Conservation (phyloP, 2,797 vertebrate genomes). For the Dendrocincla fuliginosa region DNA sequence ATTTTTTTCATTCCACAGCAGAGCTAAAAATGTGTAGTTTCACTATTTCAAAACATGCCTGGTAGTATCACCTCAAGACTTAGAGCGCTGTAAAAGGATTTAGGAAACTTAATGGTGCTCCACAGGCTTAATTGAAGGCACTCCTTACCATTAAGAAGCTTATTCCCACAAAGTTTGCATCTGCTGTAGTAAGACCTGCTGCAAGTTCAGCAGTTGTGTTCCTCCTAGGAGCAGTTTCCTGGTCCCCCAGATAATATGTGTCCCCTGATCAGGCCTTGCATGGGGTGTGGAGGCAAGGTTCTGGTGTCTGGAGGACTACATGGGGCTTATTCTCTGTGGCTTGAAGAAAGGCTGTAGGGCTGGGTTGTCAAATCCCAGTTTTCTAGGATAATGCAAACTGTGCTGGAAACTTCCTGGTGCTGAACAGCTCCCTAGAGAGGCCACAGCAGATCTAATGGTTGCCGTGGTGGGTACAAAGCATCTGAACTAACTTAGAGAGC, state of each 20-base stretch:
- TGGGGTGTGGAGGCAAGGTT: accelerated
- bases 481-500: background rate
- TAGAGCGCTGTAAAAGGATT: background rate
- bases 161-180: background rate
- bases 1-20: slow-evolving; percentile 53
- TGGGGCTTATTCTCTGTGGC: background rate
- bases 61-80: slow-evolving; percentile 26
- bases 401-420: background rate
- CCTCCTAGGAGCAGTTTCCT: accelerated
- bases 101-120: background rate
- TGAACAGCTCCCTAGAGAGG: background rate
- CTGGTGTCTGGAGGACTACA: background rate
- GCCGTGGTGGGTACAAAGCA: background rate
- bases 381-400: background rate
- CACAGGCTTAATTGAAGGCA: background rate
- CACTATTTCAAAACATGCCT: slow-evolving; percentile 24
- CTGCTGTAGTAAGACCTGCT: background rate
- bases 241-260: accelerated
- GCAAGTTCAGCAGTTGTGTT: background rate
- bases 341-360: background rate
- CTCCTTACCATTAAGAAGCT: background rate
- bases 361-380: background rate
- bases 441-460: accelerated
- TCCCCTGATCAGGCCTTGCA: background rate
- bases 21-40: slow-evolving; percentile 57